Evolutionary conservation across 2,888 invertebrate species (phyloP), one percentile per base, ranked within the genome.

Genomic region (Therioaphis trifolii): DNA sequence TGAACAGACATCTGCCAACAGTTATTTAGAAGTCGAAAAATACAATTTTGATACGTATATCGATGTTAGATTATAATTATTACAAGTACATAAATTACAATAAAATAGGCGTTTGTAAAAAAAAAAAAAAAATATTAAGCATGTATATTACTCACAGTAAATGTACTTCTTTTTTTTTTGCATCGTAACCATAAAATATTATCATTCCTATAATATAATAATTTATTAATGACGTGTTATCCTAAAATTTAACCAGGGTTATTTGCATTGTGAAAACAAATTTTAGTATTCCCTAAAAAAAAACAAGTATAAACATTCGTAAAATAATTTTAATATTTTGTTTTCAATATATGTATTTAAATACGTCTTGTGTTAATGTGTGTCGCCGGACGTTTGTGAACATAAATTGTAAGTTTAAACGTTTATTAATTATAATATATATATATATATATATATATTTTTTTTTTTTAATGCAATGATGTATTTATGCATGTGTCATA

Each of bases 231-330:
- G 4, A 46, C 14, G 63, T 63, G 29, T 76, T 76, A 52, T 78
- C 77, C 77, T 78, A 78, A 52, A 35, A 52, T 78, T 24, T 78
- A 21, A 78, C 52, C 77, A 78, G 77, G 77, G 77, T 78, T 78
- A 49, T 78, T 63, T 14, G 21, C 66, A 35, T 78, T 78, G 77
- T 78, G 66, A 11, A 55, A 66, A 63, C n/a, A 18, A 4, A 61
- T 49, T 43, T 43, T 49, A 61, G 75, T 76, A n/a, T 61, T 46
- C 43, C 75, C 75, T 27, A 46, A 69, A n/a, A 40, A 21, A 71
- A 72, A 49, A 71, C 21, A 15, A 27, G 29, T 72, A 35, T 52
- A 35, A 35, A 35, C 35, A 35, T 5, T 5, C 3, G 7, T 5
- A 35, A 35, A 35, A 35, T 35, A 35, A 35, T 5, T n/a, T n/a